phyloP scores from a whole-genome alignment of 2,797 vertebrate species.

The Propithecus perrieri region DNA sequence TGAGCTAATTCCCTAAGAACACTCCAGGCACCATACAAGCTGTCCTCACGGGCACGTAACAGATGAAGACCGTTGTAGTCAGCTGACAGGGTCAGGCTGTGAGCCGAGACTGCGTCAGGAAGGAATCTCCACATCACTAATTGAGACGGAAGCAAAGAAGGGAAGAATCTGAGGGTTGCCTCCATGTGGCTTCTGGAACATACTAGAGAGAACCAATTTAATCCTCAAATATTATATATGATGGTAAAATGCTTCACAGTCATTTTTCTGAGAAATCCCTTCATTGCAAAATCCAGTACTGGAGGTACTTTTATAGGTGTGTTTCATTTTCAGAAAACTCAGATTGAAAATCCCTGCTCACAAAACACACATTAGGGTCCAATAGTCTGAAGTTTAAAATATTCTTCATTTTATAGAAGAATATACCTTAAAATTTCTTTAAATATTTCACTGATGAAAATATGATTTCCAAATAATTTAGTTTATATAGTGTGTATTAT shows the following conservation, averaged over 20 bases:
- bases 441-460: conserved; percentile 4
- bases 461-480: background rate
- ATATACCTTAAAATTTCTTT: background rate
- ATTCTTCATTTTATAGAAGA: background rate
- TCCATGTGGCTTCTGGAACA: background rate
- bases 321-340: conserved; percentile 10
- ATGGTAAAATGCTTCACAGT: background rate
- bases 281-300: background rate
- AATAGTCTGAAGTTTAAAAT: conserved; percentile 27
- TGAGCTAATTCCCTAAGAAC: background rate
- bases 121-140: background rate
- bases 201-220: background rate
- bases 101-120: background rate
- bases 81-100: background rate
- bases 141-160: background rate
- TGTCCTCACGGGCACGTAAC: background rate
- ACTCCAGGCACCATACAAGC: background rate
- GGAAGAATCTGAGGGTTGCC: background rate
- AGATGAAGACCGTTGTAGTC: background rate
- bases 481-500: background rate
- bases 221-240: background rate
- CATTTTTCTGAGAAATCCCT: background rate
- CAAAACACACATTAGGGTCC: background rate
- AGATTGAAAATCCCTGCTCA: background rate
- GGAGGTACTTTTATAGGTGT: background rate